Evolutionary conservation across 2,113 vertebrate species (phyloP).

Genomic region (Todiramphus chloris): DNA sequence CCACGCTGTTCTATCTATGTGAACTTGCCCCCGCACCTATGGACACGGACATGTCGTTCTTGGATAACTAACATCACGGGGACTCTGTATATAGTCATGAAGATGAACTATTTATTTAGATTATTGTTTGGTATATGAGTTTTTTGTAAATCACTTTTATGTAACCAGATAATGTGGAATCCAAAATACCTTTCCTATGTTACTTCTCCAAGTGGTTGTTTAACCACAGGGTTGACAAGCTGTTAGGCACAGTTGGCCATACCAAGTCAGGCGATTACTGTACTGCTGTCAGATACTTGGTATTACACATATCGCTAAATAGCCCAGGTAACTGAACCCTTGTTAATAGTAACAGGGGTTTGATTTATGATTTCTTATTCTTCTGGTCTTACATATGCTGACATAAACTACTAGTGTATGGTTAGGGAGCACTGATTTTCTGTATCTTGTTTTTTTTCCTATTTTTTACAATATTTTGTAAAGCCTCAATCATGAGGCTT

Average conservation of each 20-base stretch:
- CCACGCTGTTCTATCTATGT: conserved; percentile 92
- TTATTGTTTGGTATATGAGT: conserved; percentile 76
- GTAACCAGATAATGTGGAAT: conserved; percentile 70
- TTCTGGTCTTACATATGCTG: conserved; percentile 58
- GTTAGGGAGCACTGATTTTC: conserved; percentile 43
- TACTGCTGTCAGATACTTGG: neutral
- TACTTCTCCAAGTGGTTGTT: conserved; percentile 25
- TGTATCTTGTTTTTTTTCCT: conserved; percentile 31
- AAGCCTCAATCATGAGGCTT: neutral
- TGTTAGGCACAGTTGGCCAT: conserved; percentile 6
- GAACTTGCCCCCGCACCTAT: conserved; percentile 84
- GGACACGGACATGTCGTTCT: conserved; percentile 76
- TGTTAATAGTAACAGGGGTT: conserved; percentile 2
- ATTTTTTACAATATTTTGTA: conserved; percentile 66
- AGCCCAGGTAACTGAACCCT: neutral
- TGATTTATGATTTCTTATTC: conserved; percentile 32
- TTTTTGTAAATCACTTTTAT: conserved; percentile 76
- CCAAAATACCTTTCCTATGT: conserved; percentile 54
- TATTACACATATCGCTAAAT: neutral
- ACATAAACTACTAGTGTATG: conserved; percentile 25
- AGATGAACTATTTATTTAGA: conserved; percentile 87
- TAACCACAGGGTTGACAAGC: neutral
- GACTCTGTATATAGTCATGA: conserved; percentile 80
- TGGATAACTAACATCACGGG: conserved; percentile 73
- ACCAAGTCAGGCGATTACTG: neutral